Base-by-base conservation (phyloP, 2,888 invertebrate species). In the Herminia tarsipennalis region DNA sequence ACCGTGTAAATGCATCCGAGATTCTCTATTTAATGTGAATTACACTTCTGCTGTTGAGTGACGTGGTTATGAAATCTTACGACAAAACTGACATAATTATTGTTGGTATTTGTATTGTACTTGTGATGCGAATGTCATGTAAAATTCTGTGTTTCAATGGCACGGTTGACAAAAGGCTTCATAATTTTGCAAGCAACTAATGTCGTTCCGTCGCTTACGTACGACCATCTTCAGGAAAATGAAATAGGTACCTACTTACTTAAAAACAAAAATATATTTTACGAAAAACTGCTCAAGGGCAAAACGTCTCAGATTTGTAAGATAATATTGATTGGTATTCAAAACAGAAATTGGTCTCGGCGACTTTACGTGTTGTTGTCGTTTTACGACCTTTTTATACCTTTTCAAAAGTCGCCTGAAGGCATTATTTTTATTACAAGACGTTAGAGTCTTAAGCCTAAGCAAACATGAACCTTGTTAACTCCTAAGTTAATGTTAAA, bases 401-500 rank as follows among this genome's bases (percentile, higher is more conserved):
- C 40, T 43, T 56, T 40, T 40, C 38, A 47, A 62, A 58, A 52
- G 40, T 45, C 46, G 46, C 47, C 36, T 32, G 33, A 35, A 52
- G 28, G 49, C 49, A 56, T 56, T 49, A 47, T 46, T 41, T 49
- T 53, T 55, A 58, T 53, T 51, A 25, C 13, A 10, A 38, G 10
- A 43, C 34, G 10, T 36, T 25, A 40, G 25, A 43, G 8, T 27
- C 45, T 38, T 14, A 36, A 41, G 28, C 48, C 54, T 51, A 36
- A 51, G 32, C 43, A 61, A 61, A 56, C 48, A 53, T 28, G 33
- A 39, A 41, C 25, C 37, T 33, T 44, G 36, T 48, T 38, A 44
- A 42, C 43, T 50, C 41, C 51, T 50, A 56, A 53, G 56, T 62
- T 56, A 61, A 56, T 56, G 61, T 63, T 59, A 63, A 70, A 65